These are phyloP conservation scores for Drosophila demipolita DNA, from an alignment of 2,888 invertebrate genomes.

Conservation along the genomic window DNA sequence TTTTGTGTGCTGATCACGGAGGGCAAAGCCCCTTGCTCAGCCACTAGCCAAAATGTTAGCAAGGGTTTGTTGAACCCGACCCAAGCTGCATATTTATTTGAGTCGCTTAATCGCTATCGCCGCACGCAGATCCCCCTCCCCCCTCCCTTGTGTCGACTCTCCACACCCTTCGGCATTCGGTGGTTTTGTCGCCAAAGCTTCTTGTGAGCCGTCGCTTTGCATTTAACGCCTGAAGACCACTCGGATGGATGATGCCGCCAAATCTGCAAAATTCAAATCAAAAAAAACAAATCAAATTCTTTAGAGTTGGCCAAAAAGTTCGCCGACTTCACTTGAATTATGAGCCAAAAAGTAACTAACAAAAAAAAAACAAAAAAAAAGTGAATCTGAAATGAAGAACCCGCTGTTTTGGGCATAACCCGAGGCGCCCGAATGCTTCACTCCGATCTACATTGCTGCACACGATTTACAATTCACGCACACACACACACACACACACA, in stretches of 20 bases:
- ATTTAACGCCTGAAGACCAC: slow-evolving; percentile 80
- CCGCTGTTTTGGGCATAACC: slow-evolving; percentile 58
- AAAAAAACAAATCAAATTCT: slow-evolving; percentile 43
- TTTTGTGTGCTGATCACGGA: slow-evolving; percentile 14
- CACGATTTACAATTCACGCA: slow-evolving; percentile 3
- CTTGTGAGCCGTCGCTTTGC: slow-evolving; percentile 62
- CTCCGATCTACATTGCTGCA: slow-evolving; percentile 30
- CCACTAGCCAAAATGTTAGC: slow-evolving; percentile 64
- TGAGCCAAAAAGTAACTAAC: slow-evolving; percentile 44
- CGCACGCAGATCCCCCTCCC: slow-evolving; percentile 18
- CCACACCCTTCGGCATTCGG: not conserved
- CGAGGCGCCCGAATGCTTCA: slow-evolving; percentile 42
- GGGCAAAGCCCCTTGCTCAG: slow-evolving; percentile 57
- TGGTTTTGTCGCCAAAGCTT: slow-evolving; percentile 64
- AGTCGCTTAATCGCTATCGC: slow-evolving; percentile 67
- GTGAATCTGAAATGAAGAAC: slow-evolving; percentile 80
- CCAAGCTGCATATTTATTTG: slow-evolving; percentile 72
- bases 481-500: not conserved
- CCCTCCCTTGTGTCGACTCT: not conserved
- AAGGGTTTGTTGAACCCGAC: slow-evolving; percentile 67
- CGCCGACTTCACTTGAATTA: slow-evolving; percentile 71
- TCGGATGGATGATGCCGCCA: slow-evolving; percentile 79
- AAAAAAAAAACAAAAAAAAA: slow-evolving; percentile 72
- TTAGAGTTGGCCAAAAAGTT: slow-evolving; percentile 60
- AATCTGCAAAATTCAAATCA: slow-evolving; percentile 61